Percentiles rank a stretch among this genome's conserved stretches.
These are phyloP conservation scores for crab-eating macaque (Macaca fascicularis) DNA, from an alignment of 2,113 vertebrate genomes.

Conservation along the genomic window DNA sequence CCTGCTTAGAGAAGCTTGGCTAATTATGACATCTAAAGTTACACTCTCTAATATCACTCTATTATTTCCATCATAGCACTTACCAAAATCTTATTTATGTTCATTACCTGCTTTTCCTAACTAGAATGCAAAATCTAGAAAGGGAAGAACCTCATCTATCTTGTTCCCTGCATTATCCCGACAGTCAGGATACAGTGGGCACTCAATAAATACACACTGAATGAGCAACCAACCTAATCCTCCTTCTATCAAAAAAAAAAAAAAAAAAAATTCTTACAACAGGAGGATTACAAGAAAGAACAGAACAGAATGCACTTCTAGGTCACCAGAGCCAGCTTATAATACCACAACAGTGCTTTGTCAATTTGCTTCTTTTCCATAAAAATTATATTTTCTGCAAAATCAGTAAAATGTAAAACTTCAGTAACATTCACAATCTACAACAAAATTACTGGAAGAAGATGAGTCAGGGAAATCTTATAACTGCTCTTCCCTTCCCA, in stretches of 20 bases:
- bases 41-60: not conserved
- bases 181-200: not conserved
- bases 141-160: not conserved
- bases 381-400: not conserved
- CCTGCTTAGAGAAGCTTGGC: not conserved
- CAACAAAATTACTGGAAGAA: not conserved
- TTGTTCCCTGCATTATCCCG: not conserved
- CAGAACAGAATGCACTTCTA: not conserved
- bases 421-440: not conserved
- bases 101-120: constrained; percentile 4
- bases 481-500: not conserved
- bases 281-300: not conserved
- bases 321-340: not conserved
- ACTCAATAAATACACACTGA: not conserved
- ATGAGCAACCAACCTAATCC: not conserved
- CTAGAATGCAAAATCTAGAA: not conserved
- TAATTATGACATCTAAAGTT: not conserved
- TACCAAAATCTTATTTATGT: not conserved
- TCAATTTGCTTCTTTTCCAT: constrained; percentile 29
- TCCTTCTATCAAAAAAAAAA: not conserved
- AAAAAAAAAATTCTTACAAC: not conserved
- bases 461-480: not conserved
- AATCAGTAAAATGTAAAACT: not conserved
- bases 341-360: not conserved
- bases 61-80: not conserved